These are phyloP conservation scores for Kuschelorhynchus macadamiae DNA, from an alignment of 2,888 invertebrate genomes.

Conservation along the genomic window DNA sequence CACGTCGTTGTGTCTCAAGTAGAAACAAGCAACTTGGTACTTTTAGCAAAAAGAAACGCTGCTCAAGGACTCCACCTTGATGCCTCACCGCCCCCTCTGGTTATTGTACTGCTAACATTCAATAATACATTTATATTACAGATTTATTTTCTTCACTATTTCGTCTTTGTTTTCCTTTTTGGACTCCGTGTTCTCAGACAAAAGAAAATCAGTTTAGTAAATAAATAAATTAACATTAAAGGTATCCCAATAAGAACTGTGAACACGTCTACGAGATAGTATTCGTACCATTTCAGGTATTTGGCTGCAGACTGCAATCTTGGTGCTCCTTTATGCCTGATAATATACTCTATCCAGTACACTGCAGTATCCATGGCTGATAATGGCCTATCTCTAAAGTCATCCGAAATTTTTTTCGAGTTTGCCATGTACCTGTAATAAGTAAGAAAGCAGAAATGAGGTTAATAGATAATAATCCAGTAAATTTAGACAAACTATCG, in stretches of 20 bases:
- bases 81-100: too few relatives aligned
- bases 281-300: conserved; percentile 70
- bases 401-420: conserved; percentile 69
- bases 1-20: too few relatives aligned
- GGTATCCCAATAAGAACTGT: conserved; percentile 21
- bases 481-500: too few relatives aligned
- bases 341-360: conserved; percentile 77
- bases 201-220: too few relatives aligned
- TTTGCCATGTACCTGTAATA: conserved; percentile 72
- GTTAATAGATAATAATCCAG: neutral
- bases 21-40: too few relatives aligned
- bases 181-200: too few relatives aligned
- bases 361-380: conserved; percentile 74
- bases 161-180: too few relatives aligned
- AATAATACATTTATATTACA: too few relatives aligned
- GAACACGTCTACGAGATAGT: conserved; percentile 54
- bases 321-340: conserved; percentile 72
- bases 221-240: neutral
- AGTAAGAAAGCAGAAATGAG: neutral
- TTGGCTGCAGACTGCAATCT: conserved; percentile 71
- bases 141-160: too few relatives aligned
- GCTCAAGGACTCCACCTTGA: too few relatives aligned
- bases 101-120: too few relatives aligned
- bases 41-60: too few relatives aligned
- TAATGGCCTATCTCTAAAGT: conserved; percentile 73